Base-by-base conservation (phyloP, 2,888 invertebrate genomes). In the Xanthostigma xanthostigma region DNA sequence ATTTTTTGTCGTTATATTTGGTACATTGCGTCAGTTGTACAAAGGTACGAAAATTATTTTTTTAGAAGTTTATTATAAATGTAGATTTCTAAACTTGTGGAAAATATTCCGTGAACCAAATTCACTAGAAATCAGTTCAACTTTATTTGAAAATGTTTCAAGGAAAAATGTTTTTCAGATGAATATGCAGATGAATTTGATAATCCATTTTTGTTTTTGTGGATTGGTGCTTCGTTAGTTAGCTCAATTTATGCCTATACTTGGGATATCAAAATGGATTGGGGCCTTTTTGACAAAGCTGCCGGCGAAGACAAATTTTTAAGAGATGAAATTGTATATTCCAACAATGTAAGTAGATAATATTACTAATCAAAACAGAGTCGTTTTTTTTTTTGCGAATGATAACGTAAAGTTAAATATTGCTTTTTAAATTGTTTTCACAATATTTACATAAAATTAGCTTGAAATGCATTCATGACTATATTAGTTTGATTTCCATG, bases 201-300 rank as follows among this genome's bases (percentile, higher is more conserved):
- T 48, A 81, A 80, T 66, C 80, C 81, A 1, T 82, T 73, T 64
- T 74, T 82, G 55, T 78, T 77, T 61, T 68, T 83, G 50, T 86
- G 84, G 83, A 76, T 90, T 49, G 67, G 74, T 12, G 69, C 79
- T 1, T 73, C 75, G 60, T 66, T 87, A 36, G 67, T 84, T 50
- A 83, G 81, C 56, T 84, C 87, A 3, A 77, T 78, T 53, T 91
- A 88, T 64, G 83, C 87, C 6, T 86, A 86, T 63, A 76, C 79
- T 27, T 90, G 90, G 89, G 89, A 90, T 64, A 79, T 89, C 48
- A 84, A 83, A 68, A 86, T 90, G 85, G 90, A 90, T 73, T 90
- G 89, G 89, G 87, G 87, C 8, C 68, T 88, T 41, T 75, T 87
- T 59, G 88, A 87, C 64, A 73, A 76, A 52, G 75, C 77, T 55